Percentiles rank a stretch among this genome's conserved stretches.
phyloP scores from a whole-genome alignment of 1,140 invertebrate genomes.

The Zaprionus kolodkinae region DNA sequence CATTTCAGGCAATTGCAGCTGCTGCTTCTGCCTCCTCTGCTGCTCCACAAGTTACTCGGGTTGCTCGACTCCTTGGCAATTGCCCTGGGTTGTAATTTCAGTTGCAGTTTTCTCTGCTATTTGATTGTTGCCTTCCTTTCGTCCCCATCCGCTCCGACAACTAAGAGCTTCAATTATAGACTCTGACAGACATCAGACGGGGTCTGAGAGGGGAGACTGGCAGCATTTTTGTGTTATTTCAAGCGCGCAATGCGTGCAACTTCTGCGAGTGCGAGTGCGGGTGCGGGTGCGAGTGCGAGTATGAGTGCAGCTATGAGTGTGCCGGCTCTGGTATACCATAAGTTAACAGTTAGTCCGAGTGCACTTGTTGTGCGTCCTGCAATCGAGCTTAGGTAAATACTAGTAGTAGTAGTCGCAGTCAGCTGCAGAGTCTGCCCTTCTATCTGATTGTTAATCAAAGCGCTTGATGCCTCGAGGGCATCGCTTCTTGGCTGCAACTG shows the following conservation, averaged over 20 bases:
- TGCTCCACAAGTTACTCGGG: too few relatives aligned
- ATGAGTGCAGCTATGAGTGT: background rate
- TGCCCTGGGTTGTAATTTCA: conserved; percentile 75
- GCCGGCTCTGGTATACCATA: background rate
- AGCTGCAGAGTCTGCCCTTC: background rate
- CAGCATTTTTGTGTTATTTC: conserved; percentile 59
- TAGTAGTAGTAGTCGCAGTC: conserved; percentile 13
- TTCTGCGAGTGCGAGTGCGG: conserved; percentile 24
- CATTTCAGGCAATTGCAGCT: conserved; percentile 50
- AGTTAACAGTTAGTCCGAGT: conserved; percentile 14
- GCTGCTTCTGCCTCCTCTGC: conserved; percentile 17
- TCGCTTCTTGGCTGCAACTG: conserved; percentile 20
- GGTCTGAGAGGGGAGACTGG: conserved; percentile 12
- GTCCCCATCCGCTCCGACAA: conserved; percentile 30
- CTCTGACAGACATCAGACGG: conserved; percentile 41
- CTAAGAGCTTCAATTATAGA: conserved; percentile 75
- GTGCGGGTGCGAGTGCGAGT: too few relatives aligned
- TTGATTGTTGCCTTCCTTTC: conserved; percentile 67
- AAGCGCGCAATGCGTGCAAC: conserved; percentile 43
- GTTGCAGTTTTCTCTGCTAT: conserved; percentile 68
- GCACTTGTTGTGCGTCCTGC: conserved; percentile 25
- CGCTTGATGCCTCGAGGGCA: conserved; percentile 14
- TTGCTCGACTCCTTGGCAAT: conserved; percentile 25
- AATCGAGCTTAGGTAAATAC: conserved; percentile 47
- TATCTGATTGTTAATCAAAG: conserved; percentile 41